Evolutionary conservation across 2,113 vertebrate species (phyloP), one percentile per base, ranked within the genome.

Genomic region (Tupaia chinensis): DNA sequence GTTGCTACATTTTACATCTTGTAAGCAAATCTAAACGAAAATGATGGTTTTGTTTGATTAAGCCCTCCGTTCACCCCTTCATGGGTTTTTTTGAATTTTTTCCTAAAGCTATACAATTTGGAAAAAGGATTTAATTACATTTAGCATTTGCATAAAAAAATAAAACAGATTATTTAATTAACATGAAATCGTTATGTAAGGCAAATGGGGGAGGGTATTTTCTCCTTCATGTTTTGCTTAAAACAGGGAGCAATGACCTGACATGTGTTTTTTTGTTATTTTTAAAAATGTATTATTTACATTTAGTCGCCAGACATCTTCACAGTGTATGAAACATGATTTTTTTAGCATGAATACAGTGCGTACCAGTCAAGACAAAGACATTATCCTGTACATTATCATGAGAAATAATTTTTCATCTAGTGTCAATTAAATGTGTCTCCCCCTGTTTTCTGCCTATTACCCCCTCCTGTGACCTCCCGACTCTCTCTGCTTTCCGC

Each of bases 1-100:
- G 7, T 12, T 94, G 17, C 29, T 4, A 54, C 12, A 74, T 92
- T 94, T 91, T 60, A 90, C 92, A 72, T 63, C 53, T 81, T 89
- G 19, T 87, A 20, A 63, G 10, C 32, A 84, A 69, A 77, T 86
- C 9, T 94, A 13, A 88, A 84, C 73, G 15, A 10, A 88, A 53
- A 58, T 72, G n/a, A 68, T 90, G 22, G 14, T 69, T 94, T 74
- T 72, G 1, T 70, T 87, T 58, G 32, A 82, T 82, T 83, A 76
- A 78, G 9, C 5, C n/a, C 10, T 92, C 12, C n/a, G 70, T 22
- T 87, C 20, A 29, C 65, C 8, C 8, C 11, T 79, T 73, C 19
- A 73, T 29, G 56, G 13, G 5, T 65, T 19, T 83, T 72, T 91
- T 44, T 95, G 29, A 93, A n/a, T 58, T 16, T 1, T 74, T 53